Base-by-base conservation (phyloP, 2,797 vertebrate species). In the Fundulus diaphanus region DNA sequence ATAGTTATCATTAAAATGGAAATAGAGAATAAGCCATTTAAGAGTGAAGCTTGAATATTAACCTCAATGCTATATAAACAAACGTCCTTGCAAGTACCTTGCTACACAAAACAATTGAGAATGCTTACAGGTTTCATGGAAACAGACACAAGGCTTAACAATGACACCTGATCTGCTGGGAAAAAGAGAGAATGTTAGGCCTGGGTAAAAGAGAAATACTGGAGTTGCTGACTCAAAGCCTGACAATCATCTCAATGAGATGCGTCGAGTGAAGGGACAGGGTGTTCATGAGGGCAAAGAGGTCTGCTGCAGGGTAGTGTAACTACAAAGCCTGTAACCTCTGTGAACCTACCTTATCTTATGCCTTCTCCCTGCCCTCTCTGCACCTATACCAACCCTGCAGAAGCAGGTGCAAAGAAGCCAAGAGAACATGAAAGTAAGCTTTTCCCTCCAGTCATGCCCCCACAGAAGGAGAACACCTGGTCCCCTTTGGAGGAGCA, bases 351-450 rank as follows among this genome's bases (percentile, higher is more conserved):
- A 73, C 82, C 87, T 87, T 87, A 88, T 91, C 90, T 86, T 82
- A 87, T 29, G 78, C 82, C 87, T 87, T 82, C 85, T 84, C 81
- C 87, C 78, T 82, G 72, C 80, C 74, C 72, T 78, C 79, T 75
- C 77, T 71, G 68, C 77, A 79, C 83, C 85, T 78, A 72, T 74
- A 76, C 70, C 78, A 72, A 68, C 83, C 80, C 86, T 20, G 37
- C 71, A 85, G 82, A 85, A 88, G 85, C 89, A 93, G 92, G 92
- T 92, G 90, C 88, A 88, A 73, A 84, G 86, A 91, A 88, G 89
- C 88, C 85, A 90, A 91, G 90, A 84, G 87, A 92, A 91, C 90
- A 91, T 70, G 78, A 83, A 79, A 86, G 76, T 68, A 83, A 49
- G 79, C 49, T 79, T 78, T 78, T 80, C 46, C 22, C 46, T 74